Percentiles rank a stretch among this genome's conserved stretches.
Conservation (phyloP, 2,888 invertebrate species). For the Ariolimax columbianus region DNA sequence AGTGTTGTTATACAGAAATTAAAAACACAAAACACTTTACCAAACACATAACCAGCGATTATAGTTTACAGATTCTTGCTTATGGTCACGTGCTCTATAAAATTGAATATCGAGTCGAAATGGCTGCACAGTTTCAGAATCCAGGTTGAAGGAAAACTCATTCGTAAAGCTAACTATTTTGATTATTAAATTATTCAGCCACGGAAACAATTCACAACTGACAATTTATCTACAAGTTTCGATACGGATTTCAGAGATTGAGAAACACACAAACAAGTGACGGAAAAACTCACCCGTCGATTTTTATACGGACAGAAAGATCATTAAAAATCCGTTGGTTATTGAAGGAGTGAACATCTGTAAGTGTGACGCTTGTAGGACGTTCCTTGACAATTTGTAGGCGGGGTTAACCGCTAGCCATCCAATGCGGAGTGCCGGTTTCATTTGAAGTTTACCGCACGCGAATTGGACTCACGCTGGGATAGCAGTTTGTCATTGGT, state of each 20-base stretch:
- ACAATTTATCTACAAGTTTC: no score
- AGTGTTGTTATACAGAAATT: not conserved
- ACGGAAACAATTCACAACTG: not conserved
- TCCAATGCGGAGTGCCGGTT: conserved; percentile 8
- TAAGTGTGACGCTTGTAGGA: not conserved
- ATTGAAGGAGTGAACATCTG: not conserved
- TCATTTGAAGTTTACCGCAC: not conserved
- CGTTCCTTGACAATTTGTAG: not conserved
- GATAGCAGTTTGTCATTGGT: not conserved
- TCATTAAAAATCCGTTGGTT: not conserved
- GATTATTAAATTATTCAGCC: not conserved
- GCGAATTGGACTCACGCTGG: not conserved
- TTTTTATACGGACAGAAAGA: conserved; percentile 12
- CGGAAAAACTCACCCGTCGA: not conserved
- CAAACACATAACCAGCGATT: not conserved
- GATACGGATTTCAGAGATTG: not conserved
- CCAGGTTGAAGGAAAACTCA: not conserved
- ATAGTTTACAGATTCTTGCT: not conserved
- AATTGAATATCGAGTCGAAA: not conserved
- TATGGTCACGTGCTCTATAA: not conserved
- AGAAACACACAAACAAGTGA: not conserved
- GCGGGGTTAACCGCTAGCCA: not conserved
- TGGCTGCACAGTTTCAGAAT: not conserved
- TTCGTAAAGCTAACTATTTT: not conserved
- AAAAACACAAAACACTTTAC: no score